These are phyloP conservation scores for Zaprionus kolodkinae DNA, from an alignment of 1,140 invertebrate genomes.

Conservation along the genomic window DNA sequence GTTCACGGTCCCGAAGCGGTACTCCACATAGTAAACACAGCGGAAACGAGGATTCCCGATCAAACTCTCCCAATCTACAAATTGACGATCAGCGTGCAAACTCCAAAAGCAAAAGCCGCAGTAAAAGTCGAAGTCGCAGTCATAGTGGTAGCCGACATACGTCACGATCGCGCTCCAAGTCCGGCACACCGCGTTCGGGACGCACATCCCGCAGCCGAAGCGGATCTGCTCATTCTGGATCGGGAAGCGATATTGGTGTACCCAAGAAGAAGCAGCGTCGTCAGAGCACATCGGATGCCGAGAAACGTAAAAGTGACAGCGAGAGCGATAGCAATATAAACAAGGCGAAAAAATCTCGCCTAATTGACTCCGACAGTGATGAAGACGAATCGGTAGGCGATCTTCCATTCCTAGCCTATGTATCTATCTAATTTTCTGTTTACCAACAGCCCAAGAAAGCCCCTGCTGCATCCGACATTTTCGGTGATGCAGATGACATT, in stretches of 20 bases:
- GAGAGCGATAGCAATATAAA: slow-evolving; percentile 59
- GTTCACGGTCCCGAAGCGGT: slow-evolving; percentile 45
- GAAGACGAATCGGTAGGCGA: slow-evolving; percentile 62
- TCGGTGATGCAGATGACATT: slow-evolving; percentile 97
- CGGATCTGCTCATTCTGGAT: slow-evolving; percentile 68
- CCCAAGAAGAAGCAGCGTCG: slow-evolving; percentile 68
- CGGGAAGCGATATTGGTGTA: slow-evolving; percentile 80
- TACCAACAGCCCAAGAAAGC: slow-evolving; percentile 53
- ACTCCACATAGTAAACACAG: slow-evolving; percentile 44
- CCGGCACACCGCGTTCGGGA: slow-evolving; percentile 55
- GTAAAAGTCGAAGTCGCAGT: slow-evolving; percentile 43
- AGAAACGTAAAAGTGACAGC: slow-evolving; percentile 55
- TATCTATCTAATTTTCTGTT: slow-evolving; percentile 1
- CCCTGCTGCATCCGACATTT: slow-evolving; percentile 90
- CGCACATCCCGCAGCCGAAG: slow-evolving; percentile 73
- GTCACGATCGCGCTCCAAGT: slow-evolving; percentile 66
- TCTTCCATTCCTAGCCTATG: not conserved
- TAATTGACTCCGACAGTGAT: slow-evolving; percentile 86
- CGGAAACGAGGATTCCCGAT: slow-evolving; percentile 74
- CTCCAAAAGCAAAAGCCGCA: slow-evolving; percentile 77
- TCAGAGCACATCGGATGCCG: slow-evolving; percentile 64
- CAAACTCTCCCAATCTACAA: slow-evolving; percentile 85
- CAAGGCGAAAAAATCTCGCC: slow-evolving; percentile 85
- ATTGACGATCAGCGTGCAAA: slow-evolving; percentile 84
- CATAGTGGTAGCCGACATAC: slow-evolving; percentile 49